Percentiles rank a stretch among this genome's conserved stretches.
These are phyloP conservation scores for Alaudala cheleensis DNA, from an alignment of 2,113 vertebrate genomes.

Conservation along the genomic window DNA sequence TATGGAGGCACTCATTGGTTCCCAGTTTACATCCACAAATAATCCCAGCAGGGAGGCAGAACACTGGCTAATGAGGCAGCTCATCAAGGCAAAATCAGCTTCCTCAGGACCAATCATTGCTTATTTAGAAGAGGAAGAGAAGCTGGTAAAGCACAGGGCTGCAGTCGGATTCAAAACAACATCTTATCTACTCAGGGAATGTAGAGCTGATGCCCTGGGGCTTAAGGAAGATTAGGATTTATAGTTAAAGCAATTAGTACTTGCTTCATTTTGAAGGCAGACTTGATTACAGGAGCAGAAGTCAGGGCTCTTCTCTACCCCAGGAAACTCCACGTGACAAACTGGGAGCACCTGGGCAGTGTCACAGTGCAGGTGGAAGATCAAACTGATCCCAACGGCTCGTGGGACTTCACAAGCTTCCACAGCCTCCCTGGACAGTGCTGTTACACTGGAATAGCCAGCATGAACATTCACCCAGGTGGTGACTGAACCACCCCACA, in stretches of 20 bases:
- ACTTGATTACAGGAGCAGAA: too few species aligned
- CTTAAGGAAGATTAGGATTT: not conserved
- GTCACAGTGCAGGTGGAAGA: too few species aligned
- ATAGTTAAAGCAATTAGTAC: not conserved
- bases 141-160: not conserved
- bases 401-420: too few species aligned
- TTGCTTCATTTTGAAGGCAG: too few species aligned
- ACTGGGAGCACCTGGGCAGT: too few species aligned
- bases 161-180: not conserved
- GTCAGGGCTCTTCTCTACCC: too few species aligned
- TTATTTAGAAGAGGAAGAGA: not conserved
- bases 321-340: too few species aligned
- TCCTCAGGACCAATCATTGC: not conserved
- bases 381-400: too few species aligned
- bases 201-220: not conserved
- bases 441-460: too few species aligned
- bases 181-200: not conserved
- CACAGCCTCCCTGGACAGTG: too few species aligned
- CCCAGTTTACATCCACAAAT: not conserved
- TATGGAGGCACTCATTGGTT: not conserved
- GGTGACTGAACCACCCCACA: too few species aligned
- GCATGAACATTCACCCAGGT: too few species aligned
- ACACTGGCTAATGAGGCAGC: not conserved
- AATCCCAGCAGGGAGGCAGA: not conserved
- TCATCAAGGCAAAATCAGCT: not conserved